Base-by-base conservation (phyloP, 1,140 invertebrate species). In the Macrobrachium nipponense region DNA sequence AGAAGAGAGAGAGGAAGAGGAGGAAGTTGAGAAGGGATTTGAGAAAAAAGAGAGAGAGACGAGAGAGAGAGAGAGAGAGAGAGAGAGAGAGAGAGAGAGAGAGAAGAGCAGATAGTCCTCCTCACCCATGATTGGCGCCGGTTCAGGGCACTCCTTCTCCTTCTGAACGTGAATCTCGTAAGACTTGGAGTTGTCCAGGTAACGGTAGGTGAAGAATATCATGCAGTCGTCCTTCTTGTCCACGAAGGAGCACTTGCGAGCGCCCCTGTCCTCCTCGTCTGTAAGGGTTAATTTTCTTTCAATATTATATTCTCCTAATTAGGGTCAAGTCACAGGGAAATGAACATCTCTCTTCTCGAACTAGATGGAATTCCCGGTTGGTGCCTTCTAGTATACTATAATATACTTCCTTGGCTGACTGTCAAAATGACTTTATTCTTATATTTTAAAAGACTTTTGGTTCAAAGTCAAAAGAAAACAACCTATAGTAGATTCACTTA, bases 221-320 rank as follows among this genome's bases (percentile, higher is more conserved):
- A 95, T 93, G 91, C 97, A 97, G 89, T 96, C 95, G 14, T 85
- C 77, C 68, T 97, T 94, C 88, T 96, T 95, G 90, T 97, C 96
- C 89, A 94, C 95, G 90, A 95, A 96, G 51, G 94, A 88, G 90
- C 96, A 97, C 58, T 94, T 87, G 27, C 82, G 72, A 58, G 88
- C 90, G 23, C 64, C 73, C 5, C 17, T 43, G 0, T n/a, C 3
- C 14, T 86, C 68, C 64, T 86, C 51, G 14, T 66, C 87, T 88
- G 87, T 70, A 18, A 79, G n/a, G 4, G 27, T 12, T 0, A 77
- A 43, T 5, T n/a, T 5, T 12, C 20, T 18, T 73, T n/a, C n/a
- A 27, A 23, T 11, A 11, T 6, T 36, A 73, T 18, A 12, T 27
- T 36, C 17, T 11, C 7, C 15, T 3, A 6, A 2, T 20, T 18